Conservation (phyloP, 1,140 invertebrate genomes). For the Caenorhabditis latens region DNA sequence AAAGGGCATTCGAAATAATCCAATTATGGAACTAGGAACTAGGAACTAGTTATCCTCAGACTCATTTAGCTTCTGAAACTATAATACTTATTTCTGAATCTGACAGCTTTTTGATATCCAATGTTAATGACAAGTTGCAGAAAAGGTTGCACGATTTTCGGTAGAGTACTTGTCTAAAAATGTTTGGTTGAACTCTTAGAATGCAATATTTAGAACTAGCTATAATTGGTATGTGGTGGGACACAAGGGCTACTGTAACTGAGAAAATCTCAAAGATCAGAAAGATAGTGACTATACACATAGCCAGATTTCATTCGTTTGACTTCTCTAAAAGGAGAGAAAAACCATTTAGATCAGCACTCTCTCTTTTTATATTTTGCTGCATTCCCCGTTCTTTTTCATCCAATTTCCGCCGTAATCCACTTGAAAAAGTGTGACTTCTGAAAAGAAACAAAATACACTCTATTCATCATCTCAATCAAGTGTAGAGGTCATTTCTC, state of each 20-base stretch:
- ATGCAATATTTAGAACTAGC: too few relatives aligned
- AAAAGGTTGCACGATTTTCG: neutral
- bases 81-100: neutral
- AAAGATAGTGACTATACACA: neutral
- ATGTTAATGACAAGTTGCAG: constrained; percentile 22
- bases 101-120: constrained; percentile 10
- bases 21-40: neutral
- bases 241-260: too few relatives aligned
- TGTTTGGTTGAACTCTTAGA: neutral
- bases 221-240: too few relatives aligned
- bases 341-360: neutral
- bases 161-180: neutral
- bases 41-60: neutral
- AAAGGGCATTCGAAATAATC: neutral
- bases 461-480: constrained; percentile 7
- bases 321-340: neutral
- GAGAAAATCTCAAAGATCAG: neutral
- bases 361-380: constrained; percentile 1
- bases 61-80: neutral
- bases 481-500: constrained; percentile 7
- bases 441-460: constrained; percentile 33
- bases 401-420: constrained; percentile 12
- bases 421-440: constrained; percentile 41
- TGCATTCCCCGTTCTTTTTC: neutral
- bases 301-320: neutral